Conservation (phyloP, 2,888 invertebrate species). For the Protonemura montana region DNA sequence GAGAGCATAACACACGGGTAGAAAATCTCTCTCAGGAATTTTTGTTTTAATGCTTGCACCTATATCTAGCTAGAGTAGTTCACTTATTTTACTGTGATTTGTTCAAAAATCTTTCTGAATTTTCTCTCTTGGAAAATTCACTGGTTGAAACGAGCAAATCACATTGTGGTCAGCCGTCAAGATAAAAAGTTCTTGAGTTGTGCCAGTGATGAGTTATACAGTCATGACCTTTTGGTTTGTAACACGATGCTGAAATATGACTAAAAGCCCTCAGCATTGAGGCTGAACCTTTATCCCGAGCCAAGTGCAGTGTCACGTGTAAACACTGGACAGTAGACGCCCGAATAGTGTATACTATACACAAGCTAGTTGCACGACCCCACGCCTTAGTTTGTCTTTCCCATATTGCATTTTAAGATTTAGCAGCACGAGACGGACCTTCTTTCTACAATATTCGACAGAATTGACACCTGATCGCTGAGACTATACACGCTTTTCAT, state of each 20-base stretch:
- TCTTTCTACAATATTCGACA: too few species aligned
- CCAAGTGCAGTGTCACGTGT: neutral
- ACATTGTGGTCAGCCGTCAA: neutral
- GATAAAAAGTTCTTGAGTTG: neutral
- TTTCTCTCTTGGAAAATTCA: neutral
- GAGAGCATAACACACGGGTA: neutral
- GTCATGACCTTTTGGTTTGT: neutral
- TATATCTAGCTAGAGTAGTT: neutral
- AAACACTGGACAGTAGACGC: neutral
- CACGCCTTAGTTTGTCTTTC: slow-evolving; percentile 40
- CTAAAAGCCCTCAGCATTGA: neutral
- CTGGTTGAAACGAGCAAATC: neutral
- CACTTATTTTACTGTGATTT: neutral
- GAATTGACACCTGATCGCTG: too few species aligned
- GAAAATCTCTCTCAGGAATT: too few species aligned
- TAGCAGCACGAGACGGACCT: neutral
- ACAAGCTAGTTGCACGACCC: neutral
- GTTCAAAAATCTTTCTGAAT: neutral
- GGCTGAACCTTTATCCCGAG: neutral
- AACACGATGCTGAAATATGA: neutral
- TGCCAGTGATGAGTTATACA: neutral
- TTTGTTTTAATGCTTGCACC: too few species aligned
- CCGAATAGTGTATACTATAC: neutral
- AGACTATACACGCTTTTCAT: too few species aligned
- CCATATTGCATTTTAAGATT: neutral